Conservation (phyloP, 2,888 invertebrate species). For the Amaurobius ferox region DNA sequence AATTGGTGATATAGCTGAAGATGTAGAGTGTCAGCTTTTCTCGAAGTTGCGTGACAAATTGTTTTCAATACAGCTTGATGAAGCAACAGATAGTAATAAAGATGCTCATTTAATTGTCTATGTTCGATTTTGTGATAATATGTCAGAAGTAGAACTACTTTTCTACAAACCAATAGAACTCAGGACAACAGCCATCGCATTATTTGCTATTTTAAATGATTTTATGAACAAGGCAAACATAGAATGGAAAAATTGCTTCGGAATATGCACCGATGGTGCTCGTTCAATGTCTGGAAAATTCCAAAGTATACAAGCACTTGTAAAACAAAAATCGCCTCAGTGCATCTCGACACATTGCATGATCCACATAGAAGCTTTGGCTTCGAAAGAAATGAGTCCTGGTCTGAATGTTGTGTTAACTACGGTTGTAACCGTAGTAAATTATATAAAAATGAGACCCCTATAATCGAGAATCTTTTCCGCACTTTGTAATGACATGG, state of each 20-base stretch:
- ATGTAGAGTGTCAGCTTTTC: constrained; percentile 40
- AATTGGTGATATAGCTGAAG: constrained; percentile 40
- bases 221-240: constrained; percentile 49
- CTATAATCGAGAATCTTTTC: not conserved
- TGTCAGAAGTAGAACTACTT: constrained; percentile 36
- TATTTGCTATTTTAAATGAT: no score
- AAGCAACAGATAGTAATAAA: constrained; percentile 40
- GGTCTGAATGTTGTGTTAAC: not conserved
- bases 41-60: constrained; percentile 6
- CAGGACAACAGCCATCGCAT: no score
- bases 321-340: not conserved
- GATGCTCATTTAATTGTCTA: constrained; percentile 31
- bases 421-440: not conserved
- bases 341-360: not conserved
- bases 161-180: no score
- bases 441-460: constrained; percentile 4
- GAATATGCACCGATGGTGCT: constrained; percentile 53
- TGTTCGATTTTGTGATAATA: constrained; percentile 31
- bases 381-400: not conserved
- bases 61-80: constrained; percentile 21
- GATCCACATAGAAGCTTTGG: not conserved
- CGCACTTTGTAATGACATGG: constrained; percentile 6
- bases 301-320: no score
- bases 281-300: constrained; percentile 39
- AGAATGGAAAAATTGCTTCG: constrained; percentile 56